Base-by-base conservation (phyloP, 2,888 invertebrate genomes). In the Auanema freiburgensis region DNA sequence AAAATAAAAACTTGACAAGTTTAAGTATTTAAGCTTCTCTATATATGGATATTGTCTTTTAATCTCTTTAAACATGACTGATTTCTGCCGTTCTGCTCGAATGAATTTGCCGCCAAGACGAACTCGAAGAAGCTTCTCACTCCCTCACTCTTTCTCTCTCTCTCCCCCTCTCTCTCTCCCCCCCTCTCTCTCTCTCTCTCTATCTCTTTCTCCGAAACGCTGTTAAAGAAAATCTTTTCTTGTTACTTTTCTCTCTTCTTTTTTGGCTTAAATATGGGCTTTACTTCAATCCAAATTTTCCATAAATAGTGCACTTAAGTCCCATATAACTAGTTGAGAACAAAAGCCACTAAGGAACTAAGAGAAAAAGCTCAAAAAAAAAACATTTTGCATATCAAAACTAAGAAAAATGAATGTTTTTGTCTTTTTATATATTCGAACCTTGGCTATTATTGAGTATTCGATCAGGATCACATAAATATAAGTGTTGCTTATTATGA, bases 401-500 rank as follows among this genome's bases (percentile, higher is more conserved):
- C 8, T 3, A 33, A 33, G 33, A n/a, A n/a, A n/a, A n/a, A n/a
- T n/a, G n/a, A n/a, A n/a, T n/a, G n/a, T n/a, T n/a, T n/a, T n/a
- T n/a, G n/a, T n/a, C n/a, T n/a, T n/a, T n/a, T n/a, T n/a, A 43
- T 18, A 33, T 3, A 33, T 33, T 33, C 33, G 33, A 33, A 82
- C 81, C 74, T 73, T 81, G 79, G 41, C 79, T 77, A 59, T 76
- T 73, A 60, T 81, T 82, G 25, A 83, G 64, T 54, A 83, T 78
- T 52, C 74, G 68, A 67, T 83, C 82, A 8, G 83, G 83, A 65
- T 83, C 83, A 65, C 83, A 83, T n/a, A 83, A 66, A 65, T 79
- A 83, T n/a, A 80, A 66, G 21, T 77, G 72, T 49, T 77, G 76
- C 23, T 60, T 49, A 59, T 65, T 67, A 18, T 62, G 43, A 18